phyloP scores from a whole-genome alignment of 2,888 invertebrate genomes.

The Sinotaia quadrata region DNA sequence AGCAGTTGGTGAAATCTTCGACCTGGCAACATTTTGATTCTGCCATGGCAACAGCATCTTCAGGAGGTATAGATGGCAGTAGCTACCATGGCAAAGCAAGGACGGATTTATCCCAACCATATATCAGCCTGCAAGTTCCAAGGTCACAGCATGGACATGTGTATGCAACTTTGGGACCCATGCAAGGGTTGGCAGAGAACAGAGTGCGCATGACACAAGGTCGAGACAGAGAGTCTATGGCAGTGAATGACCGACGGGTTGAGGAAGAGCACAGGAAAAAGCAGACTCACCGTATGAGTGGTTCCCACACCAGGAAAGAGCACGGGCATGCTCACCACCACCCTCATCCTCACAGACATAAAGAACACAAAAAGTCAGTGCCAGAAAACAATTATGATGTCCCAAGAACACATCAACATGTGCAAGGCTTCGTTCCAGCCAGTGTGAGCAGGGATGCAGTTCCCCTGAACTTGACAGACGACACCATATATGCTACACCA shows the following conservation, averaged over 20 bases:
- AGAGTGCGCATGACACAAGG: neutral
- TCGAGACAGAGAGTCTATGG: neutral
- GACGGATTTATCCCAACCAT: slow-evolving; percentile 11
- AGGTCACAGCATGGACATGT: neutral
- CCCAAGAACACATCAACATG: neutral
- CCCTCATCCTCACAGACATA: slow-evolving; percentile 20
- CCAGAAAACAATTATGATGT: slow-evolving; percentile 27
- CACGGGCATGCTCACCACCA: slow-evolving; percentile 14
- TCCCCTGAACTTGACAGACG: neutral
- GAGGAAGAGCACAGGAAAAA: slow-evolving; percentile 20
- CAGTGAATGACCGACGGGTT: neutral
- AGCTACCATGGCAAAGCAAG: too few relatives aligned
- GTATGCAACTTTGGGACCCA: slow-evolving; percentile 18
- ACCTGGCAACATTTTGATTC: slow-evolving; percentile 11
- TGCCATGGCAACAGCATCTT: neutral
- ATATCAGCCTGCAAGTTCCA: neutral
- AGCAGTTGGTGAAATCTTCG: slow-evolving; percentile 51
- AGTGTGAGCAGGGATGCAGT: neutral
- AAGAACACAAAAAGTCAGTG: slow-evolving; percentile 10
- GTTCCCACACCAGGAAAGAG: slow-evolving; percentile 14
- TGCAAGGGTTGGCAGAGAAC: neutral
- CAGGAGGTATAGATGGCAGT: neutral
- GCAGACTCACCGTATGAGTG: slow-evolving; percentile 19
- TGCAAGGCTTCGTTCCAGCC: too few relatives aligned
- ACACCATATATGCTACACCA: slow-evolving; percentile 18